Percentiles rank a stretch among this genome's conserved stretches.
Evolutionary conservation across 2,888 invertebrate species (phyloP).

Genomic region (Congeria kusceri): DNA sequence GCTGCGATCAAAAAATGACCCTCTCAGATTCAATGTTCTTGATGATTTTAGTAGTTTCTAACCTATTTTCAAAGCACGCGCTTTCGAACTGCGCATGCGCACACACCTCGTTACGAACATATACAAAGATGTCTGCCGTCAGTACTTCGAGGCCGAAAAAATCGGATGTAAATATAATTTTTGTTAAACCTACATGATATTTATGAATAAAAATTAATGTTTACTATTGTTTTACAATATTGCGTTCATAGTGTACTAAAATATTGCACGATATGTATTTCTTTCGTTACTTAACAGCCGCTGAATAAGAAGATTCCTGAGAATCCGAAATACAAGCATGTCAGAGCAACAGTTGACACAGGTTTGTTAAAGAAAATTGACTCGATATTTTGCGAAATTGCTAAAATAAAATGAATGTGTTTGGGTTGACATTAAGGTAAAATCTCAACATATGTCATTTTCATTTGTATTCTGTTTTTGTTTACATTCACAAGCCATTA

Average conservation of each 20-base stretch:
- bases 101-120: conserved; percentile 60
- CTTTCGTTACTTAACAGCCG: conserved; percentile 75
- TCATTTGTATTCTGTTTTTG: too few species aligned
- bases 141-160: conserved; percentile 76
- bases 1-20: too few species aligned
- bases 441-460: too few species aligned
- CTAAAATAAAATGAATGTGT: too few species aligned
- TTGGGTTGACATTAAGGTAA: too few species aligned
- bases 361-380: conserved; percentile 70
- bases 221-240: neutral
- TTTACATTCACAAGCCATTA: too few species aligned
- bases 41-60: too few species aligned
- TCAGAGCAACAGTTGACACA: conserved; percentile 83
- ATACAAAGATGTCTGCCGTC: conserved; percentile 80
- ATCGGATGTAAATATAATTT: conserved; percentile 73
- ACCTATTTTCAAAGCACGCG: too few species aligned
- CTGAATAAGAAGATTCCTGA: conserved; percentile 81
- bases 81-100: conserved; percentile 30
- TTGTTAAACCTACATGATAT: neutral
- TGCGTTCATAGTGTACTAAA: neutral
- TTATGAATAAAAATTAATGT: too few species aligned
- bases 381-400: too few species aligned
- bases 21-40: too few species aligned
- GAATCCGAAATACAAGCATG: conserved; percentile 85
- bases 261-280: conserved; percentile 3